Conservation (phyloP, 2,888 invertebrate genomes). For the Caenorhabditis sulstoni region DNA sequence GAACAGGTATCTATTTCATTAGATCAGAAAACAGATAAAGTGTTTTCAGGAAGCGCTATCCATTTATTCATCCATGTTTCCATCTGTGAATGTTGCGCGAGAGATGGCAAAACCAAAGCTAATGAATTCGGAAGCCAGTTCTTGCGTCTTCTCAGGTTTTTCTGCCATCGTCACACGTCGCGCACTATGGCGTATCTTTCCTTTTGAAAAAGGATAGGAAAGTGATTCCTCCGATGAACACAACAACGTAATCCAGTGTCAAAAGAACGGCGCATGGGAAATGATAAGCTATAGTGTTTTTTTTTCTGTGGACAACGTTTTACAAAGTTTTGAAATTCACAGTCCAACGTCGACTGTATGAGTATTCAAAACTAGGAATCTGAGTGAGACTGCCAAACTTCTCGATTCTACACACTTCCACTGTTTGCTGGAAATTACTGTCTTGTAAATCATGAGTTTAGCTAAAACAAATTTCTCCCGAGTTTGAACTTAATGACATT, state of each 20-base stretch:
- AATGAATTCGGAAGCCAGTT: conserved; percentile 46
- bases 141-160: conserved; percentile 24
- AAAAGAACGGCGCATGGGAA: too few species aligned
- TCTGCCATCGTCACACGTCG: conserved; percentile 16
- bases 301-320: too few species aligned
- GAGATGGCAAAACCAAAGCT: conserved; percentile 1
- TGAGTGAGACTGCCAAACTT: too few species aligned
- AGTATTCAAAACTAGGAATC: too few species aligned
- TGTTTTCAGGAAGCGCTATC: conserved; percentile 6
- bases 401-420: too few species aligned
- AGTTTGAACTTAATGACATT: too few species aligned
- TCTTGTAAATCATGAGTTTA: too few species aligned
- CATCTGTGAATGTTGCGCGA: conserved; percentile 32
- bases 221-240: not conserved
- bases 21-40: conserved; percentile 24
- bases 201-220: not conserved
- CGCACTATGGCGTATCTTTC: conserved; percentile 5
- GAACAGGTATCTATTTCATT: conserved; percentile 12
- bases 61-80: not conserved
- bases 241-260: not conserved
- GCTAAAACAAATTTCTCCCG: too few species aligned
- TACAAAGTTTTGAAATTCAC: too few species aligned
- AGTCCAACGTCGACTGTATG: too few species aligned
- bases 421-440: too few species aligned
- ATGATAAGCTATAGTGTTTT: too few species aligned